These are phyloP conservation scores for Campopleginae sp. DNA, from an alignment of 2,888 invertebrate genomes.

Conservation along the genomic window DNA sequence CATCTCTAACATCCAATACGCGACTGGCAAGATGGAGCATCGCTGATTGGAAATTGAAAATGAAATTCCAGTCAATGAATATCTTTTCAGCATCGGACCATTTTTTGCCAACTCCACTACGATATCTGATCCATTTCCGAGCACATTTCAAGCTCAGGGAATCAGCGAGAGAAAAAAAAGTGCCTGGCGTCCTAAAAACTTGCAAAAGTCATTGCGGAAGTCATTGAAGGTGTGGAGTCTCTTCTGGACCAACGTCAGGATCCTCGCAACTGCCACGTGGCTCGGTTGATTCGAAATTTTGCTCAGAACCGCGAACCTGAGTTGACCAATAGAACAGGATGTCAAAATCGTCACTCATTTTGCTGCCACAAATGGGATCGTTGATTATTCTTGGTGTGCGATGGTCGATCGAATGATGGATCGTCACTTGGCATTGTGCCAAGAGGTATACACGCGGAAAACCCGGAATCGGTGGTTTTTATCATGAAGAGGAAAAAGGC, in stretches of 20 bases:
- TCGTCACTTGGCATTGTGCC: conserved; percentile 31
- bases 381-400: not conserved
- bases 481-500: conserved; percentile 4
- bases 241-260: not conserved
- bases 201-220: no score
- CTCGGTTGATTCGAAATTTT: not conserved
- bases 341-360: not conserved
- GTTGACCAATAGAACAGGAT: not conserved
- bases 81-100: no score
- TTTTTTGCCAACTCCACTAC: not conserved
- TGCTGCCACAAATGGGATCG: not conserved
- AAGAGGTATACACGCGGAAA: conserved; percentile 36
- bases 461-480: conserved; percentile 57
- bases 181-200: no score
- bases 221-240: not conserved
- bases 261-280: not conserved
- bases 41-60: no score
- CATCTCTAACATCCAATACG: no score
- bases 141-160: not conserved
- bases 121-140: not conserved
- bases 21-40: no score
- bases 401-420: conserved; percentile 36
- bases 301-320: not conserved
- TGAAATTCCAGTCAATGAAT: no score
- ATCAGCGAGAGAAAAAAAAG: not conserved